Base-by-base conservation (phyloP, 2,113 vertebrate species). In the Prochilodus magdalenae region DNA sequence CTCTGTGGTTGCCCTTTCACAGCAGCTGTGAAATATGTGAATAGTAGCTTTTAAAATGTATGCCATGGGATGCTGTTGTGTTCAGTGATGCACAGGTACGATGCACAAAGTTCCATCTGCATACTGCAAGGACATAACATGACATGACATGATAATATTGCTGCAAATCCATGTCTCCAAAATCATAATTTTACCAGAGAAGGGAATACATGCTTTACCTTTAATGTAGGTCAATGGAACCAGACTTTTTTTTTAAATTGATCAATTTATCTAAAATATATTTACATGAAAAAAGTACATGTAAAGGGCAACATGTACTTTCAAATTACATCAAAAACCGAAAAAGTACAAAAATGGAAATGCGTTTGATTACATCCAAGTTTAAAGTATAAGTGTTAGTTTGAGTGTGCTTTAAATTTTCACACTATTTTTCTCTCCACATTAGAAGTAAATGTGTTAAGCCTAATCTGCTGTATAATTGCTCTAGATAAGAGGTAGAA, bases 301-400 rank as follows among this genome's bases (percentile, higher is more conserved):
- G n/a, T 36, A 36, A 36, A 36, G 7, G 36, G 3, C 36, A 36
- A 36, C 3, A 36, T 4, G 36, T 36, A 36, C 7, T 36, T 36
- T 36, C 36, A 36, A 36, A 36, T 36, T 36, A 36, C n/a, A n/a
- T n/a, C n/a, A n/a, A n/a, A n/a, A n/a, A n/a, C n/a, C n/a, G n/a
- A n/a, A n/a, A n/a, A n/a, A n/a, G n/a, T n/a, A n/a, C 36, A 36
- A 36, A 36, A 36, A 36, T 36, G 7, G 7, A 36, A 36, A 26
- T 66, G 6, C 5, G 53, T 5, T 1, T 65, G 18, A 27, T 18
- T 30, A 30, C 11, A 44, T 44, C 1, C 11, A 60, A 2, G 24
- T 36, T 26, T 79, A 30, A 24, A 44, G 18, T 71, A n/a, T n/a
- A 36, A 72, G 36, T 65, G 40, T 73, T 53, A 24, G 51, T 73